These are phyloP conservation scores for Charina bottae DNA, from an alignment of 2,113 vertebrate species.

Conservation along the genomic window DNA sequence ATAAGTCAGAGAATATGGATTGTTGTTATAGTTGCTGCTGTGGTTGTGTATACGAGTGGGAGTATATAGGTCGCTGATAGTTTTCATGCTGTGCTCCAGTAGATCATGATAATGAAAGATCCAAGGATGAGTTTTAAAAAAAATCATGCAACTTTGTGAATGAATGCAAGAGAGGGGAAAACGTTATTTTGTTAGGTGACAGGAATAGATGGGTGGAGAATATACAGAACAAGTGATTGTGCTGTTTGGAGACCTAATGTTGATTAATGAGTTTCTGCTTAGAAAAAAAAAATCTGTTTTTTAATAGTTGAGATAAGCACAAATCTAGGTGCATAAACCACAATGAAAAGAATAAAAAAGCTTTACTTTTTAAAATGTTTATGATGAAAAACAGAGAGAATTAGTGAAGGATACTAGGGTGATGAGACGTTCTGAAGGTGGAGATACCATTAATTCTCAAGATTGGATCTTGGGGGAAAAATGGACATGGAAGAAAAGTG, in stretches of 20 bases:
- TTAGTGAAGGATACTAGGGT: no score
- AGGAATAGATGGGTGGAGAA: not conserved
- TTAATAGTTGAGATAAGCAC: not conserved
- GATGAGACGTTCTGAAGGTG: not conserved
- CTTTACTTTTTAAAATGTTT: not conserved
- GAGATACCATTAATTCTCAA: not conserved
- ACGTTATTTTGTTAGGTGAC: not conserved
- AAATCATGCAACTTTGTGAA: not conserved
- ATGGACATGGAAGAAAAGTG: not conserved
- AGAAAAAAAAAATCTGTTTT: not conserved
- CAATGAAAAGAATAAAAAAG: not conserved
- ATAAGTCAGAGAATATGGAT: no score
- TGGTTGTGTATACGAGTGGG: not conserved
- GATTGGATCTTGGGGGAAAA: not conserved
- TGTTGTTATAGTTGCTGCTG: not conserved
- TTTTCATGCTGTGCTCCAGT: not conserved
- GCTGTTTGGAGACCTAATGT: not conserved
- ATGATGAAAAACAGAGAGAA: not conserved
- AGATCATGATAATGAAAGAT: not conserved
- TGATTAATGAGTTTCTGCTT: not conserved
- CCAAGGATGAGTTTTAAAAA: not conserved
- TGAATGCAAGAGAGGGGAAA: not conserved
- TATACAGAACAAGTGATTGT: not conserved
- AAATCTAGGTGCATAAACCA: not conserved
- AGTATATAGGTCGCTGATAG: not conserved